phyloP scores from a whole-genome alignment of 1,140 invertebrate genomes.

The Andricus grossulariae region DNA sequence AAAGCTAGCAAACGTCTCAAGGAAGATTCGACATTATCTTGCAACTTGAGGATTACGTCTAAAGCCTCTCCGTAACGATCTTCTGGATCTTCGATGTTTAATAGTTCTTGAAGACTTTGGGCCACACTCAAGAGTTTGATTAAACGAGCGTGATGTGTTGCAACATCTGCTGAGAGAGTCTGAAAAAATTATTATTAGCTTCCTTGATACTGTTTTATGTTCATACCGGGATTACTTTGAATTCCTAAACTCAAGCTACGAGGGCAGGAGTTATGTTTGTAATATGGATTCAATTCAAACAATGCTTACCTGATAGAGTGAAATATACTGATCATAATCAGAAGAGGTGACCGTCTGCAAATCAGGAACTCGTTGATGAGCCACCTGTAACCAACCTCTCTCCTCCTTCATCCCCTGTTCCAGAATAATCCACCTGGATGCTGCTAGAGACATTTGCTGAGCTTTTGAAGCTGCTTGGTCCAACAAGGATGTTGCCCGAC shows the following conservation, averaged over 20 bases:
- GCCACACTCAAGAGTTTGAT: slow-evolving; percentile 84
- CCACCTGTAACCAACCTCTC: slow-evolving; percentile 86
- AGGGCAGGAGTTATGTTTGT: not conserved
- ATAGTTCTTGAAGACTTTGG: slow-evolving; percentile 83
- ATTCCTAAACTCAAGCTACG: not conserved
- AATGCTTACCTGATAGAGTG: slow-evolving; percentile 81
- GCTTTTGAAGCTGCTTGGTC: slow-evolving; percentile 87
- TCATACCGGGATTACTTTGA: no score
- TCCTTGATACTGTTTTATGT: not conserved
- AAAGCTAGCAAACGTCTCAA: slow-evolving; percentile 83
- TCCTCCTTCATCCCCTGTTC: slow-evolving; percentile 90
- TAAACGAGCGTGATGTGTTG: slow-evolving; percentile 85
- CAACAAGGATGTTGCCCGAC: slow-evolving; percentile 83
- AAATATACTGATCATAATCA: slow-evolving; percentile 90
- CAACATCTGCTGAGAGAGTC: slow-evolving; percentile 85
- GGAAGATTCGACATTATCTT: slow-evolving; percentile 84
- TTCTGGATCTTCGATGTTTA: slow-evolving; percentile 84
- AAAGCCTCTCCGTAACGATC: slow-evolving; percentile 82
- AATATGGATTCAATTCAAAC: not conserved
- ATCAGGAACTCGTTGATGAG: slow-evolving; percentile 87
- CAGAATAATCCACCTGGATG: slow-evolving; percentile 87
- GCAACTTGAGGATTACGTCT: slow-evolving; percentile 82
- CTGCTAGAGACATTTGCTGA: slow-evolving; percentile 88
- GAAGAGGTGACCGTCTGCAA: slow-evolving; percentile 85
- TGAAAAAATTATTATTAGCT: slow-evolving; percentile 63